phyloP scores from a whole-genome alignment of 2,797 vertebrate genomes.

The Cossypha niveicapilla region DNA sequence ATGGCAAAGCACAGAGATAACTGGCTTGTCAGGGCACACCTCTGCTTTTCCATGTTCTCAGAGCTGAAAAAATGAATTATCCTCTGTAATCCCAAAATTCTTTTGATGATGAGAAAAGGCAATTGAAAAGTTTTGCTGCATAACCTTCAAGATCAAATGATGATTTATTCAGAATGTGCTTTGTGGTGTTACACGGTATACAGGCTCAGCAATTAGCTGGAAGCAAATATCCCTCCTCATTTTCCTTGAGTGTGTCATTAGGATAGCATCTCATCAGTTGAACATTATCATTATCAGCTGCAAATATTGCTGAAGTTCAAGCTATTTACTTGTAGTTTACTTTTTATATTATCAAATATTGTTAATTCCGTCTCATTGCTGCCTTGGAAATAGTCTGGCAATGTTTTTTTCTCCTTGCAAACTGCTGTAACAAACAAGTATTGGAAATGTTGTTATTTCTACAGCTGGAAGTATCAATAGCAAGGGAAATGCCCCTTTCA shows the following conservation, averaged over 20 bases:
- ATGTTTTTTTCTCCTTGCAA: neutral
- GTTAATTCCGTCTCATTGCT: neutral
- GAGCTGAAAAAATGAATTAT: neutral
- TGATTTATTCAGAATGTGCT: slow-evolving; percentile 4
- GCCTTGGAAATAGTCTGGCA: neutral
- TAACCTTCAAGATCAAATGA: neutral
- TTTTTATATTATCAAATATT: neutral
- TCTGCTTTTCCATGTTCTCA: neutral
- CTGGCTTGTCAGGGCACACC: neutral
- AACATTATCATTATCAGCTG: neutral
- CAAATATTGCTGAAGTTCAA: neutral
- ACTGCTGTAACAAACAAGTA: neutral
- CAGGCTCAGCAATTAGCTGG: neutral
- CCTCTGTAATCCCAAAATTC: neutral
- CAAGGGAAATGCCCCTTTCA: neutral
- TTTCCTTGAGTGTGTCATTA: neutral
- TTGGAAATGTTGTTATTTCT: neutral
- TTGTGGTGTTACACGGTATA: neutral
- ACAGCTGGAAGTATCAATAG: neutral
- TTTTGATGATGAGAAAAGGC: slow-evolving; percentile 12
- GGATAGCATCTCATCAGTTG: neutral
- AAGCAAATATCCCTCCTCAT: slow-evolving; percentile 24
- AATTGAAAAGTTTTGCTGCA: slow-evolving; percentile 6
- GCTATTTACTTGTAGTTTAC: neutral
- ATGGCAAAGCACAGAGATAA: neutral